Base-by-base conservation (phyloP, 2,797 vertebrate species). In the Hipposideros larvatus region DNA sequence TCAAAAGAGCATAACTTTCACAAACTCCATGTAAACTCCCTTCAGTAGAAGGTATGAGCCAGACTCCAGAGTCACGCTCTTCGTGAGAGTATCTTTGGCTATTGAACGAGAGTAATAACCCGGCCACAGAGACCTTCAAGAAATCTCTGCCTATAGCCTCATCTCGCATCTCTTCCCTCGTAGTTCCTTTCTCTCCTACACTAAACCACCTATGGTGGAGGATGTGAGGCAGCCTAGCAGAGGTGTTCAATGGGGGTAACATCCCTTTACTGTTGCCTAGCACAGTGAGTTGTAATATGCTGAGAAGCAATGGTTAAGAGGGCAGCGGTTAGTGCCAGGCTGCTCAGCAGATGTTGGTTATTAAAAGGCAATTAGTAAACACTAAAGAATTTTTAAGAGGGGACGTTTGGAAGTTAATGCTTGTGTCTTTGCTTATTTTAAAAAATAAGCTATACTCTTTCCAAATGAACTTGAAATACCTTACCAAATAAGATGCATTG, bases 191-290 rank as follows among this genome's bases (percentile, higher is more conserved):
- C 31, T 84, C 19, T 65, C 31, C 21, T 22, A 24, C 4, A 31
- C 0, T n/a, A 11, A 87, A 59, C 63, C 4, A 2, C 6, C 19
- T 2, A 0, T 1, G 84, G 57, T 9, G 2, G 37, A 46, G 22
- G 24, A n/a, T 10, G 2, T 7, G 14, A 68, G 63, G 82, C 28
- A 82, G 41, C 61, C 18, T 8, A 0, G 73, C 48, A 6, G 65
- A 66, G 57, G 10, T 0, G 0, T 6, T n/a, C 0, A 1, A 1
- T 2, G 7, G 0, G 0, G 7, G 14, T 11, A 8, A 34, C 1
- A 0, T 37, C 9, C 22, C 3, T 55, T 43, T 74, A 24, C 63
- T 4, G 0, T 2, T 57, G 6, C 7, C 34, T 24, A 11, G 16
- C 24, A 9, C 2, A 4, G 21, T 43, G 4, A 8, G 13, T 19